Conservation (phyloP, 2,888 invertebrate genomes). For the Meteorus cinctellus region DNA sequence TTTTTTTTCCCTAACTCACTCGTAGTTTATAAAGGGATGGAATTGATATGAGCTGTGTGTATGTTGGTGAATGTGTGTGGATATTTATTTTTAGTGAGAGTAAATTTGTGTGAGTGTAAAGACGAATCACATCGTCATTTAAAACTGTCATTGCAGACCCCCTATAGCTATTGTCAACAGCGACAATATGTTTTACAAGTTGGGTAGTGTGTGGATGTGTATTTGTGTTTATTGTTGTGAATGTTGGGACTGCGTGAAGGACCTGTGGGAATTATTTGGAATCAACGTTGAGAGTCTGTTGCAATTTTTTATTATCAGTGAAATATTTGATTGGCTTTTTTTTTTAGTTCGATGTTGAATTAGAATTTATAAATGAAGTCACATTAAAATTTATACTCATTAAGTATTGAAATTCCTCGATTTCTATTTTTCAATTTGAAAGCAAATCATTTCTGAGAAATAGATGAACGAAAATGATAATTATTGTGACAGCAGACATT, state of each 20-base stretch:
- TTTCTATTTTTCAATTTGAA: too few relatives aligned
- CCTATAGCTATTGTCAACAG: slow-evolving; percentile 71
- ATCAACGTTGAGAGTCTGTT: background rate
- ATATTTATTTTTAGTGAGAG: background rate
- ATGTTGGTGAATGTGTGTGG: too few relatives aligned
- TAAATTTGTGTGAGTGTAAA: background rate
- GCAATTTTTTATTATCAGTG: background rate
- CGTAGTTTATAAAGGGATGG: background rate
- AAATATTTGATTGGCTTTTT: background rate
- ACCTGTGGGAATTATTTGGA: slow-evolving; percentile 68
- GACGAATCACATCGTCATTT: slow-evolving; percentile 8
- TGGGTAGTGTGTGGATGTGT: slow-evolving; percentile 37
- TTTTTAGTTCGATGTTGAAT: background rate
- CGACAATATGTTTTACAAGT: slow-evolving; percentile 71
- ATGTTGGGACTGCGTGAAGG: slow-evolving; percentile 52
- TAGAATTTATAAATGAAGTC: background rate
- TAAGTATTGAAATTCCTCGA: too few relatives aligned
- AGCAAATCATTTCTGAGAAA: too few relatives aligned
- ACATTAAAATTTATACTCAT: too few relatives aligned
- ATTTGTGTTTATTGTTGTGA: background rate
- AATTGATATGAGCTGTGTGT: too few relatives aligned
- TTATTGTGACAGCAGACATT: too few relatives aligned
- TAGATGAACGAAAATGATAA: too few relatives aligned
- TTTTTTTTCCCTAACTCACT: background rate
- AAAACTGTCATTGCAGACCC: slow-evolving; percentile 55